Base-by-base conservation (phyloP, 2,888 invertebrate genomes). In the Netelia melanura region DNA sequence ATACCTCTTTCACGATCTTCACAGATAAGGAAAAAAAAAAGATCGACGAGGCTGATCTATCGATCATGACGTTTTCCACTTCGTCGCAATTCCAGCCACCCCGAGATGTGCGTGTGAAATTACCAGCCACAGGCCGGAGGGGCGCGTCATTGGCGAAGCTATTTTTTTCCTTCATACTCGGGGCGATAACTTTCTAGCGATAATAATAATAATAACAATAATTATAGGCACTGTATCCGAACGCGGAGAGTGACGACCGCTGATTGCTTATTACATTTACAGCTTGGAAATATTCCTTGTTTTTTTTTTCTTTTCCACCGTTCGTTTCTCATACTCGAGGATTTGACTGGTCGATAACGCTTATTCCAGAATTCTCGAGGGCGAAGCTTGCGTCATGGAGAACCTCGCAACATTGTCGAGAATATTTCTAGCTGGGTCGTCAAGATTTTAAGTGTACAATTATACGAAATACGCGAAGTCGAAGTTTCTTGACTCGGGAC, bases 241-340 rank as follows among this genome's bases (percentile, higher is more conserved):
- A 68, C 8, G 21, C 21, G 54, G 17, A 48, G 25, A 44, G 75
- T 58, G 48, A 62, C 67, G 44, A 30, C 48, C 38, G 30, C 65
- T 84, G 81, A 84, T 84, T 81, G 77, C 81, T 62, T 76, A 71
- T 81, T 81, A 77, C 62, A 61, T 81, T 84, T 81, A 81, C 68
- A 70, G 71, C 68, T 62, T n/a, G 38, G 38, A 23, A 54, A 54
- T 17, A 54, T 54, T 54, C n/a, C 17, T 56, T 17, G 17, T 58
- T 58, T 58, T 58, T 58, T 56, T 8, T 17, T 56, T 17, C 17
- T 21, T 58, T 58, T 58, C 9, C 58, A 58, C 8, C 9, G n/a
- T 17, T 17, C 21, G 21, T 17, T 58, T 17, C 9, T 58, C 30
- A 30, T 30, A 30, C 30, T 30, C 30, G 30, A 5, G 30, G 30